phyloP scores from a whole-genome alignment of 1,140 invertebrate genomes.

The Cotesia typhae region DNA sequence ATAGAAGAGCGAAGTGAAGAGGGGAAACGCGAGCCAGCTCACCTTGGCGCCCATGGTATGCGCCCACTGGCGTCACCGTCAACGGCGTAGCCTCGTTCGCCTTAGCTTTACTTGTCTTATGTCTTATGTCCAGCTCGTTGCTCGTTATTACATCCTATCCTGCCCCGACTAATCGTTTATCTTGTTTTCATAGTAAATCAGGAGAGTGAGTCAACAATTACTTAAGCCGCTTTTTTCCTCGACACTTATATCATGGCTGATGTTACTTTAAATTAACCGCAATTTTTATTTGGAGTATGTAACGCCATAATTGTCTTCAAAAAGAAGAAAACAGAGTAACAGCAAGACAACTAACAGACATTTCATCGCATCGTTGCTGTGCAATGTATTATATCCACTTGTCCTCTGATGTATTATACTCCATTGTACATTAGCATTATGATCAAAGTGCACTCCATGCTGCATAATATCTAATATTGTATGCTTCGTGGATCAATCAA shows the following conservation, averaged over 20 bases:
- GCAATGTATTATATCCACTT: not conserved
- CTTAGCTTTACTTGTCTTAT: not conserved
- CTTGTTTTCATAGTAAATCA: constrained; percentile 27
- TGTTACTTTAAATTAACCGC: too few species aligned
- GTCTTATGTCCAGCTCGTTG: constrained; percentile 10
- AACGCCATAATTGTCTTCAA: not conserved
- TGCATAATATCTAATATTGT: not conserved
- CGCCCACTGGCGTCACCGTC: constrained; percentile 55
- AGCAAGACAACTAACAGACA: too few species aligned
- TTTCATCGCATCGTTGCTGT: too few species aligned
- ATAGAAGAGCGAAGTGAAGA: constrained; percentile 20
- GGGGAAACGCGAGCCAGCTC: constrained; percentile 50
- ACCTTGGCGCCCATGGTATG: constrained; percentile 63
- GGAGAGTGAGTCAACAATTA: constrained; percentile 3
- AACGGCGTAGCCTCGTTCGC: constrained; percentile 49
- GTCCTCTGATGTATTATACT: not conserved
- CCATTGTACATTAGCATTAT: too few species aligned
- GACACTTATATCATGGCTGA: not conserved
- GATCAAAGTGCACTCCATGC: not conserved
- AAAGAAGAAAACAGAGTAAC: not conserved
- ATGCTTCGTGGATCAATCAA: not conserved
- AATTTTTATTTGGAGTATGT: too few species aligned
- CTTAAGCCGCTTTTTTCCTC: not conserved
- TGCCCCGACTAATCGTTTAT: constrained; percentile 26
- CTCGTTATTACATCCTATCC: constrained; percentile 31